phyloP scores from a whole-genome alignment of 2,888 invertebrate genomes.

The Melanostoma scalare region DNA sequence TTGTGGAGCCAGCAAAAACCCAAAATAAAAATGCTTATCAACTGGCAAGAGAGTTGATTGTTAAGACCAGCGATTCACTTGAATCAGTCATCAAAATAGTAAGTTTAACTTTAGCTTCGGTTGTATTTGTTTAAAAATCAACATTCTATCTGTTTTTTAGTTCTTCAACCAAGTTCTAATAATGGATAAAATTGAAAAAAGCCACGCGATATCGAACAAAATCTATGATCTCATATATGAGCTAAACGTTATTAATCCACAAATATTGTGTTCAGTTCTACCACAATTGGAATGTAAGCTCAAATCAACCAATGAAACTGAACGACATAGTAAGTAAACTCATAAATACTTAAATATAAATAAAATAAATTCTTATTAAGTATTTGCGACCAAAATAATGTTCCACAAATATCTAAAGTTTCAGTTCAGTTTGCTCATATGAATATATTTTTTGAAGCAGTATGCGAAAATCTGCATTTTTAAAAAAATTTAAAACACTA shows the following conservation, averaged over 20 bases:
- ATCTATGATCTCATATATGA: conserved; percentile 98
- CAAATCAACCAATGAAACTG: conserved; percentile 94
- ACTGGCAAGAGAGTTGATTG: conserved; percentile 94
- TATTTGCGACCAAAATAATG: too few species aligned
- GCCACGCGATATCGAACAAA: conserved; percentile 89
- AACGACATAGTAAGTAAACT: conserved; percentile 86
- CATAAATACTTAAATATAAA: too few species aligned
- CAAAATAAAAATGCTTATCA: conserved; percentile 94
- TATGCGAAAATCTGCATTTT: too few species aligned
- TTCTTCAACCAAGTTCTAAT: conserved; percentile 98
- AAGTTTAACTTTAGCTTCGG: conserved; percentile 74
- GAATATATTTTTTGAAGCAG: too few species aligned
- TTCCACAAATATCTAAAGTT: too few species aligned
- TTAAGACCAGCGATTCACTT: conserved; percentile 95
- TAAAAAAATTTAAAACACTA: too few species aligned
- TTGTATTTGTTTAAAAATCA: neutral
- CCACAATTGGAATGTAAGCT: conserved; percentile 98
- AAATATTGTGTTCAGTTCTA: conserved; percentile 92
- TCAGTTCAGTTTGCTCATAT: too few species aligned
- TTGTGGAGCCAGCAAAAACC: conserved; percentile 96
- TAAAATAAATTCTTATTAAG: too few species aligned
- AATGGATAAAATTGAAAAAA: conserved; percentile 94
- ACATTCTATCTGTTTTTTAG: conserved; percentile 82
- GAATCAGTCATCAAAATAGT: conserved; percentile 97
- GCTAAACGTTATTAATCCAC: conserved; percentile 95